Percentiles rank a stretch among this genome's conserved stretches.
phyloP scores from a whole-genome alignment of 2,797 vertebrate species.

The Coluber constrictor region DNA sequence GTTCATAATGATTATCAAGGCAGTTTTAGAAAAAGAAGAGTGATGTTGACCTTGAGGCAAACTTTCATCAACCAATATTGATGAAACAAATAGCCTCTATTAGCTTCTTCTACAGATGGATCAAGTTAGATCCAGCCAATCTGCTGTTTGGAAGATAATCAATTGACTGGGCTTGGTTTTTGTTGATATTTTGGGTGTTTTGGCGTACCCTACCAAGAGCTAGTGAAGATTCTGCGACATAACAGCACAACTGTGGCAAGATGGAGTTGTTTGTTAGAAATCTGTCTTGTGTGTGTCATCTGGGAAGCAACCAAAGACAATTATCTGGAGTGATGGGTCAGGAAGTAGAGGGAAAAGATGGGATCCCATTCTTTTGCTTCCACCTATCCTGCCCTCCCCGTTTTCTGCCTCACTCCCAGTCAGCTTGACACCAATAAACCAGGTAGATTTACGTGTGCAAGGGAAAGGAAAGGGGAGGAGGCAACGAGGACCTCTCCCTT shows the following conservation, averaged over 20 bases:
- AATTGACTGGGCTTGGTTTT: neutral
- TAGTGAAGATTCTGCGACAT: neutral
- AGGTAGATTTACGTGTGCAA: constrained; percentile 13
- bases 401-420: constrained; percentile 15
- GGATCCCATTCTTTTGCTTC: constrained; percentile 37
- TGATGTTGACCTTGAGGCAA: neutral
- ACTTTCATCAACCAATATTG: neutral
- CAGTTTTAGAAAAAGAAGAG: neutral
- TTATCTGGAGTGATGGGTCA: neutral
- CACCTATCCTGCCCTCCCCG: neutral
- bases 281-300: neutral
- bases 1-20: neutral
- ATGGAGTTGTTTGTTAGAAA: neutral
- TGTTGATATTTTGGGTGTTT: neutral
- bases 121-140: neutral
- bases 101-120: neutral
- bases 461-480: neutral
- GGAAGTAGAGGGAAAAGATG: neutral
- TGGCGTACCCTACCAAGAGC: neutral
- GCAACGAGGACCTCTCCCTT: neutral
- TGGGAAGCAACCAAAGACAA: neutral
- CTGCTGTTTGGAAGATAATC: neutral
- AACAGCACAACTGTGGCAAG: neutral
- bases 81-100: neutral
- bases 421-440: constrained; percentile 31